A percentile compares a stretch with the other conserved stretches of the same genome.
Conservation (phyloP, 2,113 vertebrate genomes). For the Fulmarus glacialis region DNA sequence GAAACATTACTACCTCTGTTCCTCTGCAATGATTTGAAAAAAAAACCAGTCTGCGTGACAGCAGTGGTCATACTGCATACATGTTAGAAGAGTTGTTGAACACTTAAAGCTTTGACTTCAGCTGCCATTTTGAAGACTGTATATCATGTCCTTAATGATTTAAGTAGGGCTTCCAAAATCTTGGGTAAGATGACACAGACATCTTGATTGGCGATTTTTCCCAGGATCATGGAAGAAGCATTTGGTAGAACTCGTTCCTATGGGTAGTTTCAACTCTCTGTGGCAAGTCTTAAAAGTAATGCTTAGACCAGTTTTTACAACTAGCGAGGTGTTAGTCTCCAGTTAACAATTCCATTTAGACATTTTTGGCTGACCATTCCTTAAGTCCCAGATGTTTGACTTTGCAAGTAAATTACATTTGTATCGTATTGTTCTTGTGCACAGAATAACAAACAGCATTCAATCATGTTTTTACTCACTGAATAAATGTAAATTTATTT, state of each 20-base stretch:
- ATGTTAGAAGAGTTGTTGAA: background rate
- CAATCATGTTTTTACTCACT: background rate
- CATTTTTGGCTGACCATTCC: background rate
- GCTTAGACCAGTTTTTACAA: background rate
- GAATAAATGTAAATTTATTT: background rate
- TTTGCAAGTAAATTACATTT: background rate
- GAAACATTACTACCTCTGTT: background rate
- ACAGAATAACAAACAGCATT: background rate
- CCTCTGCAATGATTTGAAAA: background rate
- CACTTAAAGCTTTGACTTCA: background rate
- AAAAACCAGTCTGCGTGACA: background rate
- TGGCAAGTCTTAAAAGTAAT: background rate
- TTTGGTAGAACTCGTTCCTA: background rate
- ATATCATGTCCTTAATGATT: background rate
- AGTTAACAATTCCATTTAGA: background rate
- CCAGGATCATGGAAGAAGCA: background rate
- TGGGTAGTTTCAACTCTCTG: background rate
- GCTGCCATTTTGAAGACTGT: background rate
- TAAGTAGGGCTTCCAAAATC: background rate
- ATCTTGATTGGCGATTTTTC: background rate
- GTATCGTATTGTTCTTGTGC: background rate
- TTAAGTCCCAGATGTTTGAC: background rate
- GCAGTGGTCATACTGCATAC: accelerated
- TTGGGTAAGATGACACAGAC: background rate
- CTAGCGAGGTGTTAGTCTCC: background rate